These are phyloP conservation scores for Aphaenogaster ashmeadi DNA, from an alignment of 1,140 invertebrate genomes.

Conservation along the genomic window DNA sequence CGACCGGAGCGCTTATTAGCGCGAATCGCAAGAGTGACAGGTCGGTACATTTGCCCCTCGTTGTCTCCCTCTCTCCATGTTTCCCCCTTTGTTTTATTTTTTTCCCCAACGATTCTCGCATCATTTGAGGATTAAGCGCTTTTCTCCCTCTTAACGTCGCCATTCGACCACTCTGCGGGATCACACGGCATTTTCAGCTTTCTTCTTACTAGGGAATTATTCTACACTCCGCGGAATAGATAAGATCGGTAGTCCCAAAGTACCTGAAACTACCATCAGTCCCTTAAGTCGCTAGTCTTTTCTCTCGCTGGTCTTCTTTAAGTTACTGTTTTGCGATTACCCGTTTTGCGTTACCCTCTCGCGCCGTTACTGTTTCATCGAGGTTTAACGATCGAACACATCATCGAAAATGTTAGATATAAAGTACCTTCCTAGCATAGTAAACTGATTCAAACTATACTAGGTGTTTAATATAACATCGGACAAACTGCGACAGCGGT, in stretches of 20 bases:
- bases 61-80: neutral
- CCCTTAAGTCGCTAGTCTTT: conserved; percentile 78
- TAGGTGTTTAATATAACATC: conserved; percentile 65
- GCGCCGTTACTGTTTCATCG: neutral
- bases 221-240: conserved; percentile 84
- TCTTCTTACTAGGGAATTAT: conserved; percentile 83
- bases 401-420: neutral
- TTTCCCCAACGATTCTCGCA: neutral
- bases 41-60: neutral
- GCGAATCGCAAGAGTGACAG: conserved; percentile 15
- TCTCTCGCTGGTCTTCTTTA: conserved; percentile 26
- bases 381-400: conserved; percentile 15
- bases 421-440: neutral
- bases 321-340: conserved; percentile 48
- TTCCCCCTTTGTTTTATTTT: conserved; percentile 5
- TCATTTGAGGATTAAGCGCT: conserved; percentile 12
- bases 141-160: conserved; percentile 28
- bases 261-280: conserved; percentile 84
- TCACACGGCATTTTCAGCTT: conserved; percentile 70
- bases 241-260: conserved; percentile 80
- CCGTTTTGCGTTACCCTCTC: conserved; percentile 32
- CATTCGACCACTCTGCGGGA: conserved; percentile 35
- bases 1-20: conserved; percentile 35
- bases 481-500: conserved; percentile 83
- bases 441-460: conserved; percentile 18